These are phyloP conservation scores for Chloropsis hardwickii DNA, from an alignment of 2,113 vertebrate genomes.

Conservation along the genomic window DNA sequence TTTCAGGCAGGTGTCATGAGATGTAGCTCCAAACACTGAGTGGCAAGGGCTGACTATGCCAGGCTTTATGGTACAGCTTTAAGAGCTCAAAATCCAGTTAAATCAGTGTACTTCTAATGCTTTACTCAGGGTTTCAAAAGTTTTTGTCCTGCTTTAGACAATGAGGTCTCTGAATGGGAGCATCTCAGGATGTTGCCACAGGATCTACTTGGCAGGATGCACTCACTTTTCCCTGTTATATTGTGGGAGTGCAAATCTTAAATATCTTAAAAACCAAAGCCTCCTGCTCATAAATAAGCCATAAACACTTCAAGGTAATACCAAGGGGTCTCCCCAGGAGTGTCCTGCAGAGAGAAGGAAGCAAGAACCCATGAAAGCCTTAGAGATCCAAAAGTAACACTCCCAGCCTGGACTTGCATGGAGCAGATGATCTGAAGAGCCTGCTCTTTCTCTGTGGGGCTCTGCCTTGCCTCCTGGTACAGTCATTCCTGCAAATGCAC, in stretches of 20 bases:
- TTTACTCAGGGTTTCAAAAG: not conserved
- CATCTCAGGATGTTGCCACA: not conserved
- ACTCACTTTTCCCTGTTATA: not conserved
- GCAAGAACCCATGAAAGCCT: not conserved
- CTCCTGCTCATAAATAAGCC: not conserved
- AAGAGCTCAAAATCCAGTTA: not conserved
- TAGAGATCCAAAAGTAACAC: not conserved
- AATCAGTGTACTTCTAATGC: not conserved
- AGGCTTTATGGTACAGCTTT: not conserved
- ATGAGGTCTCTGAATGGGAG: not conserved
- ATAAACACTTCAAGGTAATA: not conserved
- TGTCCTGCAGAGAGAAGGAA: not conserved
- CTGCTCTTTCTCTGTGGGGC: not conserved
- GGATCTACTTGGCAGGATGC: not conserved
- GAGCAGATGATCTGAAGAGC: not conserved
- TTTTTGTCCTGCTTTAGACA: not conserved
- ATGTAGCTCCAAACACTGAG: not conserved
- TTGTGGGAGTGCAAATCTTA: not conserved
- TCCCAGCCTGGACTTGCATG: not conserved
- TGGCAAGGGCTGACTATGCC: not conserved
- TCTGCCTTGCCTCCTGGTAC: not conserved
- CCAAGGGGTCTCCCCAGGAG: not conserved
- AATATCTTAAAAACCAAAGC: not conserved
- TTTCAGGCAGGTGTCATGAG: not conserved
- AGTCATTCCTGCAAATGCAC: not conserved